Conservation (phyloP, 1,140 invertebrate genomes). For the Cotesia chilonis region DNA sequence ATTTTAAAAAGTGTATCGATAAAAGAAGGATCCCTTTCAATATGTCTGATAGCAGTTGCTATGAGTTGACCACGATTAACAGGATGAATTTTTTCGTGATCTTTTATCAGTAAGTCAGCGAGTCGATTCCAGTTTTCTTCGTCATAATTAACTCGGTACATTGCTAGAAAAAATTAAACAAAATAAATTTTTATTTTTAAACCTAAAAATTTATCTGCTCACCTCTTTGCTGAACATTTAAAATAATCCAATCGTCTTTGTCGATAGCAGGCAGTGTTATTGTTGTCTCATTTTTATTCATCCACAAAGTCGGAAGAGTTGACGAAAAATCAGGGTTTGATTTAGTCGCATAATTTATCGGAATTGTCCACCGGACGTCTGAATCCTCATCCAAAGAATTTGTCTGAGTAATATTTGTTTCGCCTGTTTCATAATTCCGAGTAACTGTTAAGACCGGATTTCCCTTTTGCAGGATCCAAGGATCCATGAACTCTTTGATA, state of each 20-base stretch:
- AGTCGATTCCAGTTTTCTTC: conserved; percentile 10
- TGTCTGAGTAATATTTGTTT: background rate
- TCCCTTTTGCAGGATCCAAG: conserved; percentile 70
- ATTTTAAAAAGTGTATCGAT: background rate
- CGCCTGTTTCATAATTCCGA: conserved; percentile 29
- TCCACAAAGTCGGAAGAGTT: conserved; percentile 2
- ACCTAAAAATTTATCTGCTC: too few relatives aligned
- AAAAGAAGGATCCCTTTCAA: background rate
- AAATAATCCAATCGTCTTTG: conserved; percentile 23
- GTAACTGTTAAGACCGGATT: conserved; percentile 68
- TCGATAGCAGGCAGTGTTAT: background rate
- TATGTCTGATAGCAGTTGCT: background rate
- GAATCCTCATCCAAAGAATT: background rate
- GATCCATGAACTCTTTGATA: conserved; percentile 67
- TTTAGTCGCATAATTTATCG: conserved; percentile 14
- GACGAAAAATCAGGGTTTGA: conserved; percentile 23
- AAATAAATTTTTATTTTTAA: background rate
- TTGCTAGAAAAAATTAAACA: background rate
- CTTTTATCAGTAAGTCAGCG: background rate
- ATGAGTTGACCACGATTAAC: conserved; percentile 12
- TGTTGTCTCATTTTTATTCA: background rate
- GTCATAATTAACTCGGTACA: background rate
- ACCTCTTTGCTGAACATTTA: conserved; percentile 20
- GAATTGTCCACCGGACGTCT: conserved; percentile 4
- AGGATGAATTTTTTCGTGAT: conserved; percentile 4